Evolutionary conservation across 2,888 invertebrate species (phyloP), one percentile per base, ranked within the genome.

Genomic region (Notocelia uddmanniana): DNA sequence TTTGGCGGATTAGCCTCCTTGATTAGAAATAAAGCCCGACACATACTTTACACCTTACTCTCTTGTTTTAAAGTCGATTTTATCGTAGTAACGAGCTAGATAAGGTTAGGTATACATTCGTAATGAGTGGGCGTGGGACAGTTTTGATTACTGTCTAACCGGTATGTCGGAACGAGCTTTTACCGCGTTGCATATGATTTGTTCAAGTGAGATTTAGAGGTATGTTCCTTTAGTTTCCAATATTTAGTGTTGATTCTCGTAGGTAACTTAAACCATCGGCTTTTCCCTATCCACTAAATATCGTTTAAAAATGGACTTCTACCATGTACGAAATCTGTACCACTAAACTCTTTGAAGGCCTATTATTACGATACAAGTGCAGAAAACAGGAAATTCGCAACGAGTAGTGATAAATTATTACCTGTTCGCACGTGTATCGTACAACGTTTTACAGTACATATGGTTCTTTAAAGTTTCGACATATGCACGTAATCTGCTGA

Each of bases 1-100:
- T 91, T 91, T 90, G 88, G 88, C 91, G 87, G 89, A 91, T 91
- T 92, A 91, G 91, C 87, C 91, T 88, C 86, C 87, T 83, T 90
- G 89, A 91, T 91, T 91, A 92, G 87, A 85, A 84, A 81, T 57
- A 48, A 60, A 34, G 59, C 37, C 15, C n/a, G 9, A 26, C 31
- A 23, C n/a, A 52, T 15, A 37, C 21, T 34, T 41, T 31, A 41
- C 21, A 54, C 60, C 52, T 68, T 64, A 54, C 21, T 21, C 10
- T 15, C 11, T 31, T 50, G 48, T 54, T 50, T 23, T 45, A 52
- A 23, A 68, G 58, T 45, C 11, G 45, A 21, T 23, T 59, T 59
- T 41, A 9, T 52, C 34, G 15, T 10, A 37, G n/a, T 15, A 18
- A 52, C 37, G 52, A 23, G 50, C 26, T 57, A 23, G 41, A 37